Conservation (phyloP, 1,140 invertebrate species). For the Parasteatoda tepidariorum region DNA sequence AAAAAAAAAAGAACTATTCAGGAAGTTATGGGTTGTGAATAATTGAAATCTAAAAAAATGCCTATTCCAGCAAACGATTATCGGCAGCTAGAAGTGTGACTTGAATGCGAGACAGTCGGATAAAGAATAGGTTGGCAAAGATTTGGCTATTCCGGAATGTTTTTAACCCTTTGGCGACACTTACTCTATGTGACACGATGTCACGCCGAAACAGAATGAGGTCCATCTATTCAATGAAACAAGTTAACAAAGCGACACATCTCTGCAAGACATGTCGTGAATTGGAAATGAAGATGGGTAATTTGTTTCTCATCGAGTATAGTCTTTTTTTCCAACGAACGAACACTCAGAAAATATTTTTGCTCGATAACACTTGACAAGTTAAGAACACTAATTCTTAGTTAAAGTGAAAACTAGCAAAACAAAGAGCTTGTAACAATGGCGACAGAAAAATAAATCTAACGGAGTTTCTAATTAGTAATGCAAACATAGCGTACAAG, state of each 20-base stretch:
- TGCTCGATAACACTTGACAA: too few species aligned
- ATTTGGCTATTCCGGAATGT: slow-evolving; percentile 38
- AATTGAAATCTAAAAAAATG: neutral
- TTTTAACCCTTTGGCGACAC: slow-evolving; percentile 35
- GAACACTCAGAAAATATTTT: too few species aligned
- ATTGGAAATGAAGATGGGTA: slow-evolving; percentile 38
- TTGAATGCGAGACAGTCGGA: slow-evolving; percentile 14
- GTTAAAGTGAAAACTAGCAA: too few species aligned
- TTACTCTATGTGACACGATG: slow-evolving; percentile 34
- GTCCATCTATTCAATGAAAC: slow-evolving; percentile 32
- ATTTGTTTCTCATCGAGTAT: slow-evolving; percentile 32
- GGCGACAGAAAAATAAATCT: too few species aligned
- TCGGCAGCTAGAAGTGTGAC: slow-evolving; percentile 39
- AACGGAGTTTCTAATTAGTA: too few species aligned
- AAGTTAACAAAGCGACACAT: slow-evolving; percentile 10
- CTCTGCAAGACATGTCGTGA: neutral
- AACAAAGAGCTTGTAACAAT: too few species aligned
- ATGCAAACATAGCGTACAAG: too few species aligned
- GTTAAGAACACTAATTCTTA: too few species aligned
- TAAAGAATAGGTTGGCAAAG: slow-evolving; percentile 15
- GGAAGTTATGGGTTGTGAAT: slow-evolving; percentile 48
- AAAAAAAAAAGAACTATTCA: slow-evolving; percentile 2
- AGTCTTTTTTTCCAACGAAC: slow-evolving; percentile 3
- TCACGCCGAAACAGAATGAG: slow-evolving; percentile 24
- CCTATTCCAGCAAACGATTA: slow-evolving; percentile 12